A percentile compares a stretch with the other conserved stretches of the same genome.
These are phyloP conservation scores for Montipora capricornis DNA, from an alignment of 64 coral and sea anemone genomes.

Conservation along the genomic window DNA sequence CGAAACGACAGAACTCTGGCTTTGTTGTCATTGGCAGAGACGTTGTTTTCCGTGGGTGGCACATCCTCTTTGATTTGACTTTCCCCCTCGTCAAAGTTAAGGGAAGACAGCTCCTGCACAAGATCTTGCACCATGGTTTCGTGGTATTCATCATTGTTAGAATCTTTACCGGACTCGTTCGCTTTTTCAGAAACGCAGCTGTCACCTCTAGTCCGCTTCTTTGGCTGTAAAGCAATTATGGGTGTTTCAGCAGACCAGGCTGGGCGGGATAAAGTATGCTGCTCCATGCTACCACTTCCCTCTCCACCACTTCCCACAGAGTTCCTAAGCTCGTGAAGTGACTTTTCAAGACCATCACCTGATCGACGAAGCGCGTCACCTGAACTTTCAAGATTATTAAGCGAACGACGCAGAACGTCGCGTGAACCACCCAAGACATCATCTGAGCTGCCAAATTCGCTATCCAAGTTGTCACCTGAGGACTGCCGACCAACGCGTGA, in stretches of 20 bases:
- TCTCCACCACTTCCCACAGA: not conserved
- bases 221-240: not conserved
- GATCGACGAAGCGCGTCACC: not conserved
- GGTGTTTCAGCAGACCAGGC: not conserved
- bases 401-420: not conserved
- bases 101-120: conserved; percentile 31
- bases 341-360: conserved; percentile 20
- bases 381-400: conserved; percentile 18
- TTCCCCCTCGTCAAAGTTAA: not conserved
- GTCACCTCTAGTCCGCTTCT: not conserved
- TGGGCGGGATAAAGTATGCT: not conserved
- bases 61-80: conserved; percentile 4
- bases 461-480: not conserved
- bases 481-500: not conserved
- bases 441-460: not conserved
- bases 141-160: not conserved
- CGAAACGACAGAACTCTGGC: conserved; percentile 34
- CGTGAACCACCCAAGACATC: not conserved
- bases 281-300: not conserved
- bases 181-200: not conserved
- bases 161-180: not conserved
- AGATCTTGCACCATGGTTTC: conserved; percentile 31
- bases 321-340: not conserved
- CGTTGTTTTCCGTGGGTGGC: not conserved
- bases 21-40: not conserved